Percentiles rank a stretch among this genome's conserved stretches.
phyloP scores from a whole-genome alignment of 1,140 invertebrate genomes.

The Drosophila nebulosa region DNA sequence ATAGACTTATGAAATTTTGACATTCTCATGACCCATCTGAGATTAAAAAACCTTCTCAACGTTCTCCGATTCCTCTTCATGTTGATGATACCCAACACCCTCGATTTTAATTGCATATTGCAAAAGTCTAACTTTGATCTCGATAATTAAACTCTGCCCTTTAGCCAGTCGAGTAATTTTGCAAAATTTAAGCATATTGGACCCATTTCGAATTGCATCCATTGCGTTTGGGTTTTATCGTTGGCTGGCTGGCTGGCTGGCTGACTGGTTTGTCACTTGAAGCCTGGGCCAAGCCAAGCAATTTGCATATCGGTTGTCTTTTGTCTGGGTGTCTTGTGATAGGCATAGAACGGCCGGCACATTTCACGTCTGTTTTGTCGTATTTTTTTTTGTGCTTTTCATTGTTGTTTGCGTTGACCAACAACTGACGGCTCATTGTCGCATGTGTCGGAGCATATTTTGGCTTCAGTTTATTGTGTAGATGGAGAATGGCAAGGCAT shows the following conservation, averaged over 20 bases:
- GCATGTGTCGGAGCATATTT: slow-evolving; percentile 60
- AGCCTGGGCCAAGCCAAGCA: slow-evolving; percentile 45
- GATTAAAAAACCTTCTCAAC: too few relatives aligned
- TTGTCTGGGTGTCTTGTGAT: slow-evolving; percentile 53
- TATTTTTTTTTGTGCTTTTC: slow-evolving; percentile 37
- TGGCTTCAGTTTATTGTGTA: slow-evolving; percentile 62
- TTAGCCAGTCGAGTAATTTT: slow-evolving; percentile 34
- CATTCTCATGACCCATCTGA: too few relatives aligned
- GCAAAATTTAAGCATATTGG: slow-evolving; percentile 30
- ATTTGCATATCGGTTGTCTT: slow-evolving; percentile 69
- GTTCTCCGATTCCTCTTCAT: too few relatives aligned
- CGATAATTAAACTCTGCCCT: slow-evolving; percentile 51
- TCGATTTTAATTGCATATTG: slow-evolving; percentile 39
- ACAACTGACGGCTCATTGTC: slow-evolving; percentile 65
- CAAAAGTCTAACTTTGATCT: slow-evolving; percentile 6
- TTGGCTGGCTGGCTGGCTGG: not conserved
- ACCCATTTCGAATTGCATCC: slow-evolving; percentile 40
- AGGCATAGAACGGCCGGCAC: slow-evolving; percentile 27
- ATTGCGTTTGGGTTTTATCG: slow-evolving; percentile 27
- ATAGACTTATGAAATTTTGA: too few relatives aligned
- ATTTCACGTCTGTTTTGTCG: slow-evolving; percentile 26
- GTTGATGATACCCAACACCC: not conserved
- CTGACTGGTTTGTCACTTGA: slow-evolving; percentile 46
- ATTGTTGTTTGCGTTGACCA: slow-evolving; percentile 55
- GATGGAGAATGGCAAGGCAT: slow-evolving; percentile 1